Conservation (phyloP, 2,113 vertebrate genomes). For the Brachirus orientalis region DNA sequence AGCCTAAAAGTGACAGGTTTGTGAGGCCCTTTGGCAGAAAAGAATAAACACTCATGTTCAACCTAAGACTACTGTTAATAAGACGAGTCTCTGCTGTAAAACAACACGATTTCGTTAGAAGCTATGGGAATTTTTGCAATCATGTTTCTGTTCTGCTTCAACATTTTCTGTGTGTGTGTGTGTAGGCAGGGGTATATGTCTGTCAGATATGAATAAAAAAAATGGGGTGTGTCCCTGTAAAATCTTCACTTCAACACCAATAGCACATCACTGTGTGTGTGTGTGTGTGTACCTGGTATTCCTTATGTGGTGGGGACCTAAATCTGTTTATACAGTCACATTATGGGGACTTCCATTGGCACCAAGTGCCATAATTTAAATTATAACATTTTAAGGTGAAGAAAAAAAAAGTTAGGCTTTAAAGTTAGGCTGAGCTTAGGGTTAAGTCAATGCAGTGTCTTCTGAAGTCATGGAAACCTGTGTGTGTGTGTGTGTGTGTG, state of each 20-base stretch:
- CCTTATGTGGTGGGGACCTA: too few relatives aligned
- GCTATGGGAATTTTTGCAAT: constrained; percentile 56
- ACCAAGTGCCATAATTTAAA: too few relatives aligned
- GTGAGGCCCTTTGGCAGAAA: constrained; percentile 59
- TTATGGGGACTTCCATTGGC: too few relatives aligned
- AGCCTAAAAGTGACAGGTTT: constrained; percentile 53
- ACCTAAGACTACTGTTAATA: constrained; percentile 62
- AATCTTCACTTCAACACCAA: constrained; percentile 18
- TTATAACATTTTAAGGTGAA: too few relatives aligned
- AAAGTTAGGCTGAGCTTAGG: too few relatives aligned
- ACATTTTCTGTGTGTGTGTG: constrained; percentile 15
- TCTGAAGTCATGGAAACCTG: too few relatives aligned
- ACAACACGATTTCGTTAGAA: constrained; percentile 21
- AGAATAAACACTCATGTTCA: constrained; percentile 55
- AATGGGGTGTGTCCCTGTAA: constrained; percentile 57
- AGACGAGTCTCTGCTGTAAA: constrained; percentile 37
- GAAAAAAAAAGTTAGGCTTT: too few relatives aligned
- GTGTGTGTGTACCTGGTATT: neutral
- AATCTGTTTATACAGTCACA: too few relatives aligned
- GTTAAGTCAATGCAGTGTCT: too few relatives aligned
- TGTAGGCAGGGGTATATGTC: neutral
- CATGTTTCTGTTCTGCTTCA: constrained; percentile 74
- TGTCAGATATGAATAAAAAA: constrained; percentile 34
- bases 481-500: too few relatives aligned
- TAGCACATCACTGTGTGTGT: neutral